Percentiles rank a stretch among this genome's conserved stretches.
Evolutionary conservation across 2,797 vertebrate genomes (phyloP).

Genomic region (Siniperca undulata): DNA sequence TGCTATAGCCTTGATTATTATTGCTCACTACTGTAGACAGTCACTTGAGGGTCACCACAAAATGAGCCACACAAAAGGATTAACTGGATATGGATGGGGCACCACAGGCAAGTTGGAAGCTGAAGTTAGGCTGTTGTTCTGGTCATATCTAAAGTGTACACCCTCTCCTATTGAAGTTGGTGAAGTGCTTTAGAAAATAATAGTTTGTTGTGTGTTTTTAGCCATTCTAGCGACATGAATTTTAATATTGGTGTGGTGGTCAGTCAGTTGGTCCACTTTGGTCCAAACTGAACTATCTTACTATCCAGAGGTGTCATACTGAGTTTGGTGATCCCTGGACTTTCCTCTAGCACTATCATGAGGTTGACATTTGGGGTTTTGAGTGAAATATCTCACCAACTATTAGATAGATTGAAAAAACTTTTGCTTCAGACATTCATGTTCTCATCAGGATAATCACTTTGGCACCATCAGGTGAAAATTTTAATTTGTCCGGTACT

Average conservation of each 20-base stretch:
- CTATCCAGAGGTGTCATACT: neutral
- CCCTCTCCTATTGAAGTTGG: neutral
- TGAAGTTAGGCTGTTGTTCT: constrained; percentile 26
- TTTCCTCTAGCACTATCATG: neutral
- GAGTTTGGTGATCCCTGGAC: neutral
- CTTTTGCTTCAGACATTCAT: neutral
- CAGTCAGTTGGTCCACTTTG: neutral
- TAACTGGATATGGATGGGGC: constrained; percentile 52
- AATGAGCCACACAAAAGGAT: constrained; percentile 61
- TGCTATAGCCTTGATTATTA: constrained; percentile 71
- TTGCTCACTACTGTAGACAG: constrained; percentile 55
- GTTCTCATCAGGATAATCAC: neutral
- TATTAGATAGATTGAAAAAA: neutral
- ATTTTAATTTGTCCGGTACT: neutral
- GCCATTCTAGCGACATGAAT: neutral
- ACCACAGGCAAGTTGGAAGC: constrained; percentile 35
- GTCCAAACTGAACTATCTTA: neutral
- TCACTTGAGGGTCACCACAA: constrained; percentile 65
- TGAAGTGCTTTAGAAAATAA: neutral
- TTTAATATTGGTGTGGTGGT: neutral
- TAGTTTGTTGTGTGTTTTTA: neutral
- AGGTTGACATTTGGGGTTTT: neutral
- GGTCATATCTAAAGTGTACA: constrained; percentile 1
- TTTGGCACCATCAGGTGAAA: neutral
- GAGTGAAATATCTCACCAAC: neutral